Conservation (phyloP, 1,140 invertebrate genomes). For the Arctopsyche grandis region DNA sequence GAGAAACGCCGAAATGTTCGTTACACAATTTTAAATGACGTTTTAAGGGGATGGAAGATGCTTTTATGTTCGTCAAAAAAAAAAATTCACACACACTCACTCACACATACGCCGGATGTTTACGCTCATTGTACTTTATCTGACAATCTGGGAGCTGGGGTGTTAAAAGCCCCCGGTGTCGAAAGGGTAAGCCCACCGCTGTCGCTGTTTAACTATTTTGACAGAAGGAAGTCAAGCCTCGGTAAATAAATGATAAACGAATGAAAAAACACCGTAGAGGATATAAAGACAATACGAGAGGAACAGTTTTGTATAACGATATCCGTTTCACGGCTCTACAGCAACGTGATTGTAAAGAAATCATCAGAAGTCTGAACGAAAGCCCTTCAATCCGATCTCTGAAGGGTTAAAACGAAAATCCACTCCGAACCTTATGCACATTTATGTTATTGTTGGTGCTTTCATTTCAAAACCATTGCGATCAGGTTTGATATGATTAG, state of each 20-base stretch:
- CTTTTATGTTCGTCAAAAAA: slow-evolving; percentile 17
- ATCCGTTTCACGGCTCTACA: slow-evolving; percentile 33
- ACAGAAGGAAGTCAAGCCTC: slow-evolving; percentile 35
- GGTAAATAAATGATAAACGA: slow-evolving; percentile 39
- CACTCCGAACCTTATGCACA: too few relatives aligned
- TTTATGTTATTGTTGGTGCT: too few relatives aligned
- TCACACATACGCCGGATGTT: slow-evolving; percentile 32
- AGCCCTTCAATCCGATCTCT: neutral
- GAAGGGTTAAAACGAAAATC: slow-evolving; percentile 6
- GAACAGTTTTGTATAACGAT: slow-evolving; percentile 26
- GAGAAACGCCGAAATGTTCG: neutral
- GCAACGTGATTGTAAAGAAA: slow-evolving; percentile 3
- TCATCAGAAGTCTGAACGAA: neutral
- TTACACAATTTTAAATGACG: slow-evolving; percentile 34
- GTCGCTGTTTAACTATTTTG: slow-evolving; percentile 39
- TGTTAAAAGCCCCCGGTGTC: neutral
- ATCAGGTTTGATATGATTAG: too few relatives aligned
- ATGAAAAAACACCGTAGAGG: neutral
- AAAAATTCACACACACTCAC: neutral
- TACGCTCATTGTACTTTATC: slow-evolving; percentile 40
- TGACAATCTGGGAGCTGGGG: slow-evolving; percentile 14
- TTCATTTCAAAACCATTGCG: too few relatives aligned
- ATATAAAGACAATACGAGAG: slow-evolving; percentile 21
- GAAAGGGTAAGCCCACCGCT: slow-evolving; percentile 23
- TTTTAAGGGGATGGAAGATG: slow-evolving; percentile 37